Conservation (phyloP, 2,113 vertebrate genomes). For the Cephalopholis sonnerati region DNA sequence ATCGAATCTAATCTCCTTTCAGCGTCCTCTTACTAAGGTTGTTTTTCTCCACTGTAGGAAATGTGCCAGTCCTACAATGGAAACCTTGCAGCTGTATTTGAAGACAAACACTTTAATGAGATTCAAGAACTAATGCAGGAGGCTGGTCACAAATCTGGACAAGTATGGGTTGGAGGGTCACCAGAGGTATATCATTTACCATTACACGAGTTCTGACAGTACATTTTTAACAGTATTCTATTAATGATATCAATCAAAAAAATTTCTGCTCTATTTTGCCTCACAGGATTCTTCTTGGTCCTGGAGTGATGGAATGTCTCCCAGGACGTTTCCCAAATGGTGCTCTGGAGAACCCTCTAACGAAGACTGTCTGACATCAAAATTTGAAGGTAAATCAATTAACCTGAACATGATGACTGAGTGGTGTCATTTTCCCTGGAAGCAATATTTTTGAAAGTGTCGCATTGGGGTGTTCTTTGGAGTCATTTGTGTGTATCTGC, state of each 20-base stretch:
- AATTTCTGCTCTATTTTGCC: background rate
- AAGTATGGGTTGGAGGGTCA: background rate
- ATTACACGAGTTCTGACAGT: background rate
- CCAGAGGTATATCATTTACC: background rate
- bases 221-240: too few species aligned
- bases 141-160: background rate
- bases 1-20: too few species aligned
- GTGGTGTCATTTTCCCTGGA: too few species aligned
- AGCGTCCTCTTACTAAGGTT: background rate
- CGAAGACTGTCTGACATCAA: background rate
- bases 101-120: accelerated
- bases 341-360: too few species aligned
- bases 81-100: background rate
- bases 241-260: too few species aligned
- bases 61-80: background rate
- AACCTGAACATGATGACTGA: background rate
- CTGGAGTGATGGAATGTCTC: background rate
- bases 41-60: background rate
- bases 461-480: too few species aligned
- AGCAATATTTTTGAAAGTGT: too few species aligned
- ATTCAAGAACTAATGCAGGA: background rate
- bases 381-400: background rate
- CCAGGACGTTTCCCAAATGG: too few species aligned
- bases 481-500: too few species aligned
- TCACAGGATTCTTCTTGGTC: background rate